Base-by-base conservation (phyloP, 92 coral and sea anemone genomes). In the Actinostola sp. region DNA sequence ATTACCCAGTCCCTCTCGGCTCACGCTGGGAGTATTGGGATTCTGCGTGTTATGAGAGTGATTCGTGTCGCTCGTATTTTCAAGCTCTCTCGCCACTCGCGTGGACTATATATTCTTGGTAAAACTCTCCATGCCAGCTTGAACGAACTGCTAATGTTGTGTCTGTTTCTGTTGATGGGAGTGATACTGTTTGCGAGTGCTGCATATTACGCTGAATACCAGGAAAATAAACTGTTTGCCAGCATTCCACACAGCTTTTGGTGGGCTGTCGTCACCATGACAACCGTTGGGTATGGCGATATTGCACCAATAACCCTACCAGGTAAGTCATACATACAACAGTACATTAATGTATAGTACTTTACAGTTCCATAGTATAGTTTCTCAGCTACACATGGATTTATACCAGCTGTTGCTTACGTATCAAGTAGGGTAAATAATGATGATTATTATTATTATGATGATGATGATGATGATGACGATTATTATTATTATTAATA, bases 201-300 rank as follows among this genome's bases (percentile, higher is more conserved):
- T 8, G 96, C 93, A 8, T 95, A 95, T 67, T 95, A 95, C 70
- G 93, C 92, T 8, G 99, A 95, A 63, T 82, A 72, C 21, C 72
- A 62, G 9, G 61, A 67, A 2, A 85, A 80, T 32, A 8, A 12
- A 7, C 49, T 70, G 60, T 91, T 95, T 42, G 29, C 81, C 56
- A 92, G 97, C 70, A 95, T 95, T 42, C 99, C 99, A 1, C 92
- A 88, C 66, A 85, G 92, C 31, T 95, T 95, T 76, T 95, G 99
- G 99, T 95, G 99, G 99, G 97, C 99, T 14, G 91, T 95, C 12
- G 99, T 95, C 61, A 95, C 99, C 66, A 95, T 95, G 99, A 95
- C 99, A 58, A 95, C 99, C 2, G 99, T 95, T 4, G 99, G 99
- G 3, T 95, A 95, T 60, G 99, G 99, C 13, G 99, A 95, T 73